Evolutionary conservation across 2,113 vertebrate species (phyloP).

Genomic region (Rattus norvegicus): GRCr8 NC_086020.1:103501501-103502000

Average conservation of each 20-base stretch:
- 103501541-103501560: background rate
- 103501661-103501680: background rate
- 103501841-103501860: slow-evolving; percentile 5
- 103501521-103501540: background rate
- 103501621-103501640: background rate
- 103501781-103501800: background rate
- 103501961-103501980: background rate
- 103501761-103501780: background rate
- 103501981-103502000: background rate
- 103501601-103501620: background rate
- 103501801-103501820: background rate
- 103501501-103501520: background rate
- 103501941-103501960: background rate
- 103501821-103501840: background rate
- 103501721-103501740: background rate
- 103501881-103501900: background rate
- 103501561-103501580: background rate
- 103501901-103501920: background rate
- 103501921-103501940: background rate
- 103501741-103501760: background rate
- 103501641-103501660: background rate
- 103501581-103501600: background rate
- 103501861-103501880: slow-evolving; percentile 17
- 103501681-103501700: background rate
- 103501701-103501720: background rate